Percentiles rank a stretch among this genome's conserved stretches.
Conservation (phyloP, 2,888 invertebrate species). For the Nephrotoma guestfalica region DNA sequence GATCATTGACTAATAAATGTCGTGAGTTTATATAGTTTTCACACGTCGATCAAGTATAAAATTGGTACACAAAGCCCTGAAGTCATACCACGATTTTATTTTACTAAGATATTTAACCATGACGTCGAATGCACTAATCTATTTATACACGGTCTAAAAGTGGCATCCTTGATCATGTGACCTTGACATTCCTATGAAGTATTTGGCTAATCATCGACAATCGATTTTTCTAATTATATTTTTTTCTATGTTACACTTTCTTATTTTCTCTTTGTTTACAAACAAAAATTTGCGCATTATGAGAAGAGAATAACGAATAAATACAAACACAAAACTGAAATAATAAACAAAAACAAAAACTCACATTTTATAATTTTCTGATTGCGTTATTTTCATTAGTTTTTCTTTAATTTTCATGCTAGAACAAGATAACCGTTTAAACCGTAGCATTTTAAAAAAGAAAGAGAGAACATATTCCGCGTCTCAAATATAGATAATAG, state of each 20-base stretch:
- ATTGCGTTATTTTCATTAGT: not conserved
- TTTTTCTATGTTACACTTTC: not conserved
- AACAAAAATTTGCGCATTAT: not conserved
- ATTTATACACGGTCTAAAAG: not conserved
- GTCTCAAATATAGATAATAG: not conserved
- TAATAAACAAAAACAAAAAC: not conserved
- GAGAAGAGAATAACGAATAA: not conserved
- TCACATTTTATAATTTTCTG: not conserved
- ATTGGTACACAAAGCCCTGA: too few species aligned
- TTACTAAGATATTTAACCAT: not conserved
- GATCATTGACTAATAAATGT: too few species aligned
- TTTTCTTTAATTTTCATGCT: not conserved
- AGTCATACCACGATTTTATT: too few species aligned
- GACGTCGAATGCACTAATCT: not conserved
- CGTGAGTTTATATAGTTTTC: too few species aligned
- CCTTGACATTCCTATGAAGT: not conserved
- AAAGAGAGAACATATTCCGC: not conserved
- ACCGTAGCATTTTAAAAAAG: not conserved
- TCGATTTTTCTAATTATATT: not conserved
- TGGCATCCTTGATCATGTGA: not conserved
- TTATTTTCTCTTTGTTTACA: not conserved
- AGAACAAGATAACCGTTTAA: not conserved
- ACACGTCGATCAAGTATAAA: too few species aligned
- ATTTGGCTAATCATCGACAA: not conserved
- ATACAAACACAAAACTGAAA: not conserved